Base-by-base conservation (phyloP, 2,113 vertebrate genomes). In the Eclectus roratus region DNA sequence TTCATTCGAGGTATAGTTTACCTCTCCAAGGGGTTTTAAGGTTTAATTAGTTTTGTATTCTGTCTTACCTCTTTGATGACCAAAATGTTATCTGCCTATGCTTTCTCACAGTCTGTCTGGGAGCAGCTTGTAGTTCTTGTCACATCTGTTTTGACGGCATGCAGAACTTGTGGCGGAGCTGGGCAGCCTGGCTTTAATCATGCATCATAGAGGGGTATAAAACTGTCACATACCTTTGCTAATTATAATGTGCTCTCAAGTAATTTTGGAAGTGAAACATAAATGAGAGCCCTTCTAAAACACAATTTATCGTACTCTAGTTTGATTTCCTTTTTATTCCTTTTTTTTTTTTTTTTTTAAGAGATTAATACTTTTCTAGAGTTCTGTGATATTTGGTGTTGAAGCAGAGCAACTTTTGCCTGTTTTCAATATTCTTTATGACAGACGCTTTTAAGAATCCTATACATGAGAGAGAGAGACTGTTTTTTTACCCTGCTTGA, bases 141-240 rank as follows among this genome's bases (percentile, higher is more conserved):
- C 94, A 96, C 92, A 91, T 97, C 92, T 96, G 94, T 81, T 96
- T 89, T 95, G 94, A 96, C 10, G 71, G 93, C 92, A 21, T 41
- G 33, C 91, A 95, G 95, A 91, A 88, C 94, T 89, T 39, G 85
- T 5, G 1, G 84, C 17, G 6, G 93, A 73, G 87, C 91, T 78
- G 69, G 85, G 82, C 72, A 96, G 96, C 94, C 93, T 97, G 96
- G 95, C 92, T 96, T 97, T 96, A 97, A 93, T 97, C 95, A 95
- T 63, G 88, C 83, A 95, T 96, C 93, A 70, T 96, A 92, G 80
- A 96, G 88, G 83, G 72, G 37, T 84, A 94, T 97, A 96, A 97
- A 97, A 91, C 91, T 94, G 94, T 97, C 95, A 94, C 95, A 94
- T 97, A 97, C 96, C 95, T 96, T 91, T 82, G 94, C 95, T 96